These are phyloP conservation scores for Pristionchus entomophagus DNA, from an alignment of 2,888 invertebrate genomes.

Conservation along the genomic window DNA sequence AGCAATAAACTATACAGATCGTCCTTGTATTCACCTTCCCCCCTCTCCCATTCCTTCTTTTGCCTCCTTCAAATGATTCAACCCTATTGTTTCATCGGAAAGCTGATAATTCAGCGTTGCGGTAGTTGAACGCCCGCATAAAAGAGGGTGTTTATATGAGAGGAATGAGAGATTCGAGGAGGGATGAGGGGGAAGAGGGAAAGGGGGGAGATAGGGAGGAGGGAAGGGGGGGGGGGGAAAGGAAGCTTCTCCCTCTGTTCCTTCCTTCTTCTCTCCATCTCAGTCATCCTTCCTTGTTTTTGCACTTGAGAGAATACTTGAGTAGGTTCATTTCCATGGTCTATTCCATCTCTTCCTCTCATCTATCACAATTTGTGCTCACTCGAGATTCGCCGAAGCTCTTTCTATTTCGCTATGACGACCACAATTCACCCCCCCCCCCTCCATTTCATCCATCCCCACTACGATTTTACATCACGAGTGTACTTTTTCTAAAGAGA, in stretches of 20 bases:
- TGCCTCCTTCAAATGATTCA: not conserved
- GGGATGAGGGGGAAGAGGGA: too few species aligned
- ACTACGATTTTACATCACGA: not conserved
- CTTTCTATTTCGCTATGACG: constrained; percentile 8
- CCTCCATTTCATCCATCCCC: not conserved
- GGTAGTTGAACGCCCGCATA: not conserved
- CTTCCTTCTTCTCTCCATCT: not conserved
- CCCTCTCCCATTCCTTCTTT: not conserved
- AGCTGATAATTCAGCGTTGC: not conserved
- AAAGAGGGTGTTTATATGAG: not conserved
- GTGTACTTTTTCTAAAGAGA: too few species aligned
- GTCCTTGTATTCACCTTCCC: not conserved
- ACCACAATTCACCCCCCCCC: not conserved
- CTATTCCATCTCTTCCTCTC: not conserved
- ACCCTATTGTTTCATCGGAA: not conserved
- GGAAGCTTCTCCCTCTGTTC: not conserved
- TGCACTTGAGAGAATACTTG: not conserved
- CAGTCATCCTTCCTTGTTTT: not conserved
- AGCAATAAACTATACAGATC: not conserved
- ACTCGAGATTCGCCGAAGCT: not conserved
- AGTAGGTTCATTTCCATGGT: not conserved
- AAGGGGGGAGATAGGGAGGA: too few species aligned
- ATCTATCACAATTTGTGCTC: not conserved
- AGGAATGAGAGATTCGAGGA: too few species aligned
- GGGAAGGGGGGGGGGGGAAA: too few species aligned